These are phyloP conservation scores for Lepus europaeus DNA, from an alignment of 2,113 vertebrate genomes.

Conservation along the genomic window DNA sequence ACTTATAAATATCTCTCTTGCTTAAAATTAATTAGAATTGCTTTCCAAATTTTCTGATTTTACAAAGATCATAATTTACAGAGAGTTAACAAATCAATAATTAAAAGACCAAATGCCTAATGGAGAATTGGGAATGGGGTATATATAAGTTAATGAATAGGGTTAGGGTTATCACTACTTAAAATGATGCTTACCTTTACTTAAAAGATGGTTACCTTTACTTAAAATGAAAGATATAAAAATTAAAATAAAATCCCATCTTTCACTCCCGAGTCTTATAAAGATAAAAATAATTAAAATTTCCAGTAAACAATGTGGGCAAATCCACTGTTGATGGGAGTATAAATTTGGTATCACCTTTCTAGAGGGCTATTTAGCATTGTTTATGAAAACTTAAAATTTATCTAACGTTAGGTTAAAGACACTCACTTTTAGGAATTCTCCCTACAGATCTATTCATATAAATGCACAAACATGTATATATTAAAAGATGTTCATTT, in stretches of 20 bases:
- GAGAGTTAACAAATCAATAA: slow-evolving; percentile 27
- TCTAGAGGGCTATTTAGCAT: background rate
- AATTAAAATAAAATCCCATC: background rate
- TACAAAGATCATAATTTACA: slow-evolving; percentile 18
- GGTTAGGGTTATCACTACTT: no score
- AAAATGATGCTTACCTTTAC: background rate
- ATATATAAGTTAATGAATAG: slow-evolving; percentile 6
- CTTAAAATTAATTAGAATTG: slow-evolving; percentile 44
- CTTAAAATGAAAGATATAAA: background rate
- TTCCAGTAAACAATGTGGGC: background rate
- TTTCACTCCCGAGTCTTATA: slow-evolving; percentile 18
- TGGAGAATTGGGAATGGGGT: background rate
- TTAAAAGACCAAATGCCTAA: background rate
- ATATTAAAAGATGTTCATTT: slow-evolving; percentile 32
- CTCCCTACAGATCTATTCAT: background rate
- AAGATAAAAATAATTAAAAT: slow-evolving; percentile 21
- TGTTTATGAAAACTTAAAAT: background rate
- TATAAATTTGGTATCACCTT: background rate
- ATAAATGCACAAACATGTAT: background rate
- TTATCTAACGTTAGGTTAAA: background rate
- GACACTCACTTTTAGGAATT: slow-evolving; percentile 39
- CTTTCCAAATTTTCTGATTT: slow-evolving; percentile 11
- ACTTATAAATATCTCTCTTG: background rate
- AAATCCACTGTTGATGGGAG: background rate
- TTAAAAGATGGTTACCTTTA: slow-evolving; percentile 9